Conservation (phyloP, 2,888 invertebrate genomes). For the Helobdella robusta region DNA sequence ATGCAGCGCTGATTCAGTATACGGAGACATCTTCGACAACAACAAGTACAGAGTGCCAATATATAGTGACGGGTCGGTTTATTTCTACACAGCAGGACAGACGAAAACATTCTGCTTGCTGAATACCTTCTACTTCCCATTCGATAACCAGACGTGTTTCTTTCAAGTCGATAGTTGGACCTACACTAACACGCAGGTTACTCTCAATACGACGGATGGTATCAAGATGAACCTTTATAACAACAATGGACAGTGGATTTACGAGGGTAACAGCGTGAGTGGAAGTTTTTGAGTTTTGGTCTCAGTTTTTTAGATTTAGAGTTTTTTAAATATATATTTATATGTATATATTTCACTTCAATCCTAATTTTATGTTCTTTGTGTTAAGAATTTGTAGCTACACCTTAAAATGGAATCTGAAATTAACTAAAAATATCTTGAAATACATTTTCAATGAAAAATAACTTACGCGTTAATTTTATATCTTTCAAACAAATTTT, state of each 20-base stretch:
- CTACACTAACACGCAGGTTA: slow-evolving; percentile 17
- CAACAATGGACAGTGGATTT: slow-evolving; percentile 39
- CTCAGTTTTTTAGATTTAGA: no score
- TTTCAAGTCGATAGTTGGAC: slow-evolving; percentile 27
- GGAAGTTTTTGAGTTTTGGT: no score
- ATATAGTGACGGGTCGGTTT: slow-evolving; percentile 21
- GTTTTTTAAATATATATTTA: no score
- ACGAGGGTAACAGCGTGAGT: no score
- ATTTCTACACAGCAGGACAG: slow-evolving; percentile 24
- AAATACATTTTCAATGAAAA: no score
- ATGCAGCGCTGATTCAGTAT: slow-evolving; percentile 14
- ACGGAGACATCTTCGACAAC: slow-evolving; percentile 26
- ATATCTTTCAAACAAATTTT: no score
- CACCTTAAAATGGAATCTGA: no score
- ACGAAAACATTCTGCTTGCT: slow-evolving; percentile 23
- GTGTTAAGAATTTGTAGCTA: no score
- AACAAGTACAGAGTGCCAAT: slow-evolving; percentile 17
- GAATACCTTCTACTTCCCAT: slow-evolving; percentile 26
- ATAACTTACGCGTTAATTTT: no score
- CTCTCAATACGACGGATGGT: not conserved
- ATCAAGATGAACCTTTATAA: slow-evolving; percentile 28
- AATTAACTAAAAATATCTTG: no score
- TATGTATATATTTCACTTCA: no score
- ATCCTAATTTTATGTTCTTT: no score
- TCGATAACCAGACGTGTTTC: slow-evolving; percentile 25